Evolutionary conservation across 1,140 invertebrate genomes (phyloP).

Genomic region (Microplitis mediator): DNA sequence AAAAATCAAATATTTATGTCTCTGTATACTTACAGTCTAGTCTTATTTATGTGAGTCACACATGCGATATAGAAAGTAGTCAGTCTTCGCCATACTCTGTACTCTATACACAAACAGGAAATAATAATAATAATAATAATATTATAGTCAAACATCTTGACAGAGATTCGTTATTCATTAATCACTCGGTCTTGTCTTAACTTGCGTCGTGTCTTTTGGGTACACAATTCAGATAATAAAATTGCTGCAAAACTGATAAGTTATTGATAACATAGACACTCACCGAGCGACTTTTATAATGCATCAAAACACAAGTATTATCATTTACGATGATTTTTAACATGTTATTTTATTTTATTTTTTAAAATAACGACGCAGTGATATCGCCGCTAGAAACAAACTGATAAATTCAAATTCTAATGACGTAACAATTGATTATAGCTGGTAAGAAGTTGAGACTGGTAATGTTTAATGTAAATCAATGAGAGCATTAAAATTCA

Average conservation of each 20-base stretch:
- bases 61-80: not conserved
- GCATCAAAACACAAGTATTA: not conserved
- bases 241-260: slow-evolving; percentile 18
- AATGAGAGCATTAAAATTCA: slow-evolving; percentile 10
- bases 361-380: not conserved
- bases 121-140: not conserved
- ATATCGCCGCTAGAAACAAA: not conserved
- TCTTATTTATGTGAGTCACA: not conserved
- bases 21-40: not conserved
- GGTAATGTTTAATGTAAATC: slow-evolving; percentile 6
- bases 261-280: not conserved
- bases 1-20: not conserved
- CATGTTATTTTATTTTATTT: not conserved
- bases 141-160: not conserved
- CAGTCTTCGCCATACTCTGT: not conserved
- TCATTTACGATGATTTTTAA: not conserved
- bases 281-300: not conserved
- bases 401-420: not conserved
- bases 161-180: not conserved
- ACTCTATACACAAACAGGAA: not conserved
- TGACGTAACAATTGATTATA: not conserved
- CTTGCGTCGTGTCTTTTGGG: not conserved
- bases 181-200: not conserved
- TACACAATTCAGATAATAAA: slow-evolving; percentile 15
- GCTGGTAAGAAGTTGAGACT: not conserved